Evolutionary conservation across 2,888 invertebrate genomes (phyloP).

Genomic region (Ophion costatus): DNA sequence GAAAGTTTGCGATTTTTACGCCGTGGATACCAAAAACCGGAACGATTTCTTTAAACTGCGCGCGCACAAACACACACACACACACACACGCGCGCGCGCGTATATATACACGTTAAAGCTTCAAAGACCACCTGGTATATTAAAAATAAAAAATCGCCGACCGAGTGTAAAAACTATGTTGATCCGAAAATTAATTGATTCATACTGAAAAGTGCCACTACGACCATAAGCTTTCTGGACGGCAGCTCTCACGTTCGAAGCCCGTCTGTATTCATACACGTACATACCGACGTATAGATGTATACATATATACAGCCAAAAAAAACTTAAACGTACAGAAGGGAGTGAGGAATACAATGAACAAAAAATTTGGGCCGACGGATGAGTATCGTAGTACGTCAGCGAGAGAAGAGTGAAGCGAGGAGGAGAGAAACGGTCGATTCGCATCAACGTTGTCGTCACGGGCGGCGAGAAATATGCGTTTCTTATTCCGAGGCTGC

Average conservation of each 20-base stretch:
- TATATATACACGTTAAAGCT: background rate
- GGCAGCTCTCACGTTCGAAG: constrained; percentile 49
- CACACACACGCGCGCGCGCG: background rate
- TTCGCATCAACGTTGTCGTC: constrained; percentile 55
- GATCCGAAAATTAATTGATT: constrained; percentile 63
- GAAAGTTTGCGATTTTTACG: background rate
- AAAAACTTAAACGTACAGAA: constrained; percentile 2
- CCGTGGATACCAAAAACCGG: constrained; percentile 30
- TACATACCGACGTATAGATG: background rate
- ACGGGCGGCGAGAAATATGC: constrained; percentile 34
- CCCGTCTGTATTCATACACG: background rate
- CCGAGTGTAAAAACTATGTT: constrained; percentile 33
- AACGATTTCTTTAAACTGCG: constrained; percentile 19
- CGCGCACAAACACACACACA: background rate
- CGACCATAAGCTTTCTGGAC: constrained; percentile 18
- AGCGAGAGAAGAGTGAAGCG: constrained; percentile 38
- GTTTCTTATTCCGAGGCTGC: constrained; percentile 34
- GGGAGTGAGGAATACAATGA: constrained; percentile 11
- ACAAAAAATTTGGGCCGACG: constrained; percentile 36
- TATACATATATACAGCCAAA: background rate
- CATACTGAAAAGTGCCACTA: background rate
- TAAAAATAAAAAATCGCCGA: background rate
- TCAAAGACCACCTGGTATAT: background rate
- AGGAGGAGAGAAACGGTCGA: constrained; percentile 27
- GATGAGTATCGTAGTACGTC: constrained; percentile 60